Evolutionary conservation across 2,797 vertebrate species (phyloP), one percentile per base, ranked within the genome.

Genomic region (Anomalospiza imberbis): DNA sequence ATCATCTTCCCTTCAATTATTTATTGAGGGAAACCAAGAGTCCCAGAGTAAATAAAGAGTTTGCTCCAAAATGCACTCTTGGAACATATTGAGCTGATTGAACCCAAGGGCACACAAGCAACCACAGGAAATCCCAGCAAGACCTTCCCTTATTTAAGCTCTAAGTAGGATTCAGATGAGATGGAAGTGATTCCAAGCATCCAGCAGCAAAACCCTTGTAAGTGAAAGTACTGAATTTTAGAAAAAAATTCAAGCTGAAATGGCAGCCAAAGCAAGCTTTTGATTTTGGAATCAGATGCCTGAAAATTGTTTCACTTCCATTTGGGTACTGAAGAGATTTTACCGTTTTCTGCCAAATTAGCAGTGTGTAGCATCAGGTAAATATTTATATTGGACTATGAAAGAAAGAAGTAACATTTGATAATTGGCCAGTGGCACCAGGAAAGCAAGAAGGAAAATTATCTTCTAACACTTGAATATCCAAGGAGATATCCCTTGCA

Each of bases 41-140:
- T 17, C 29, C 22, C 68, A 77, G 42, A 6, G 36, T 14, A 40
- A 60, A 9, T 8, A 18, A 31, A 21, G 32, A 74, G 12, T 24
- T 42, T 38, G 13, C 74, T 68, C n/a, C 31, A 51, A 25, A 32
- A 42, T 12, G 47, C 16, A 7, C 32, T 50, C 50, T 26, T 9
- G 36, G 18, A 71, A n/a, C 8, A 2, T 0, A 34, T 0, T 10
- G 7, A 70, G 32, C 36, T 53, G 50, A 40, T 0, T 13, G 54
- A 66, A 24, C 26, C 47, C 63, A 54, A 42, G 36, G 26, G 18
- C 28, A 45, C 13, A 48, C 9, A 17, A 21, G 6, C 3, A 75
- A 6, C 2, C 21, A 9, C 4, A 40, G 10, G 36, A 67, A 82
- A 88, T 8, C 38, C 29, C 55, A 58, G 28, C 14, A 72, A 68